phyloP scores from a whole-genome alignment of 2,888 invertebrate genomes.

The Uropetala carovei region DNA sequence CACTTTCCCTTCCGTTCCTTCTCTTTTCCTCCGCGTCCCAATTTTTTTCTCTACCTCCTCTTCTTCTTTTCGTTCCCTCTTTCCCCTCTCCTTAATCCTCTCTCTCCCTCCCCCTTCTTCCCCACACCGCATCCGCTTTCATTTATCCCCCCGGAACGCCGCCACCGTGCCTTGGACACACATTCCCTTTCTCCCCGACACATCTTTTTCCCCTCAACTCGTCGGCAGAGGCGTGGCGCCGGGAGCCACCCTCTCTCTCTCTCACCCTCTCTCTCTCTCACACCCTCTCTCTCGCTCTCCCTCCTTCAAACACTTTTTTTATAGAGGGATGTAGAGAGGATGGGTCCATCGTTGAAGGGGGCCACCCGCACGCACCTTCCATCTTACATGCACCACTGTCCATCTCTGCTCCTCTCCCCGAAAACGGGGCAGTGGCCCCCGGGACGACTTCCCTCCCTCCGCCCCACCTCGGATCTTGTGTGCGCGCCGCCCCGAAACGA shows the following conservation, averaged over 20 bases:
- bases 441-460: conserved; percentile 65
- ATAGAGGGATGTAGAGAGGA: background rate
- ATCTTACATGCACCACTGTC: background rate
- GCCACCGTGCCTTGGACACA: background rate
- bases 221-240: background rate
- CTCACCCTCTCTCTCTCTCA: background rate
- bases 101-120: background rate
- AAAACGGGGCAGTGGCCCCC: conserved; percentile 65
- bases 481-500: conserved; percentile 16
- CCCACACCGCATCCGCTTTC: background rate
- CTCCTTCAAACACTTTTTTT: background rate
- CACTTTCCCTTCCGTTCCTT: background rate
- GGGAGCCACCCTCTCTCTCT: background rate
- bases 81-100: background rate
- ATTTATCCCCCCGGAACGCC: background rate
- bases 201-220: background rate
- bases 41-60: too few species aligned
- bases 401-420: too few species aligned
- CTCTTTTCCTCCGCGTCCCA: background rate
- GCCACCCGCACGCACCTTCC: background rate
- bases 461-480: background rate
- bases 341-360: background rate
- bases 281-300: background rate
- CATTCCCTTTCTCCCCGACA: background rate
- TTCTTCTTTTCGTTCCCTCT: background rate